Percentiles rank a stretch among this genome's conserved stretches.
Conservation (phyloP, 2,113 vertebrate species). For the Silurus asotus region DNA sequence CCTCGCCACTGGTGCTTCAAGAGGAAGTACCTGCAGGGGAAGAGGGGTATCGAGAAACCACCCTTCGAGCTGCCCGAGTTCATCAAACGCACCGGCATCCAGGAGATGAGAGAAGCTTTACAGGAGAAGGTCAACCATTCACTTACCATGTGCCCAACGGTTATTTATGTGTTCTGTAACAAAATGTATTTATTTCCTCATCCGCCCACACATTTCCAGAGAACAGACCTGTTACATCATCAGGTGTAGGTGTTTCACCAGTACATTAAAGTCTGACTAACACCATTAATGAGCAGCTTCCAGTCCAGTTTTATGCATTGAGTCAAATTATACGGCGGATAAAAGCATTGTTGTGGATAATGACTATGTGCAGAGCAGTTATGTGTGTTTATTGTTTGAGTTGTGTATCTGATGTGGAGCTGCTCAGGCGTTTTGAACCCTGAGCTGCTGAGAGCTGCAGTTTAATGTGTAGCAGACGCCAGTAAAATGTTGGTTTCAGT, state of each 20-base stretch:
- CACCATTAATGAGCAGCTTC: background rate
- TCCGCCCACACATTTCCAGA: background rate
- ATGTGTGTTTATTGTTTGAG: background rate
- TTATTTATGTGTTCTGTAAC: too few species aligned
- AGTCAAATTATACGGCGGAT: background rate
- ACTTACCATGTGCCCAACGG: background rate
- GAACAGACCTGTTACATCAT: background rate
- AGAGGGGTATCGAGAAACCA: conserved; percentile 91
- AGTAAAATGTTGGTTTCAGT: background rate
- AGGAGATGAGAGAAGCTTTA: conserved; percentile 93
- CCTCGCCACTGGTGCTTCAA: conserved; percentile 82
- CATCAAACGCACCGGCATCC: conserved; percentile 90
- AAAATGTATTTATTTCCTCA: background rate
- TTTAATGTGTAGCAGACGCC: background rate
- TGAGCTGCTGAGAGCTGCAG: background rate
- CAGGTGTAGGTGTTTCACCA: background rate
- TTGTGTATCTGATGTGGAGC: background rate
- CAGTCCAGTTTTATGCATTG: background rate
- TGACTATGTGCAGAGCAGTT: background rate
- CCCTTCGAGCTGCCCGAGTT: conserved; percentile 92
- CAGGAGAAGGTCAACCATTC: conserved; percentile 83
- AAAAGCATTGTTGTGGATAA: background rate
- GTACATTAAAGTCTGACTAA: background rate
- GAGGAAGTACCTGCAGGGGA: conserved; percentile 84
- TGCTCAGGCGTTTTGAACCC: background rate